These are phyloP conservation scores for Karalla daura DNA, from an alignment of 2,797 vertebrate species.

Conservation along the genomic window DNA sequence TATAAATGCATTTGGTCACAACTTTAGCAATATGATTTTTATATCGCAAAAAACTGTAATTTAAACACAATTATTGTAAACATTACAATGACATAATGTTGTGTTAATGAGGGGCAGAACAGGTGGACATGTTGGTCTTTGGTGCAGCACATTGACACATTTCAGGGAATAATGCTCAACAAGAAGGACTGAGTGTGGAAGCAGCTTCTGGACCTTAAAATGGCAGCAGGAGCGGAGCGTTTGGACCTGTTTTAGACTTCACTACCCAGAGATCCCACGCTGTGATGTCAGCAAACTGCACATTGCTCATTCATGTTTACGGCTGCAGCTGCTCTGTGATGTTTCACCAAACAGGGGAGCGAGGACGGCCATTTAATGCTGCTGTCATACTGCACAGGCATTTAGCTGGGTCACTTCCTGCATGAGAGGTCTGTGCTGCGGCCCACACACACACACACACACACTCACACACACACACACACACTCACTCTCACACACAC, in stretches of 20 bases:
- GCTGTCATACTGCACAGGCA: background rate
- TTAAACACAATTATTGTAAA: too few relatives aligned
- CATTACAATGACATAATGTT: too few relatives aligned
- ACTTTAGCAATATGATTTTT: too few relatives aligned
- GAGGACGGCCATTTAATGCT: background rate
- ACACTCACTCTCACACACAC: too few relatives aligned
- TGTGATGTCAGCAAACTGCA: background rate
- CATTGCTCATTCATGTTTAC: background rate
- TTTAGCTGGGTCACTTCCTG: slow-evolving; percentile 10
- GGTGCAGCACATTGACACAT: background rate
- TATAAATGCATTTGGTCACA: too few relatives aligned
- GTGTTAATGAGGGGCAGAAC: too few relatives aligned
- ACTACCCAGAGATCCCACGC: too few relatives aligned
- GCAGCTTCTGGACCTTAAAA: background rate
- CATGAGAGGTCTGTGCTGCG: too few relatives aligned
- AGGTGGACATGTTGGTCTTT: too few relatives aligned
- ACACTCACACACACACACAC: background rate
- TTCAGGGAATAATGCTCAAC: background rate
- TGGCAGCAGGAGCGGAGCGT: background rate
- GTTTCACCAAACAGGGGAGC: background rate
- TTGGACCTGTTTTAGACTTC: too few relatives aligned
- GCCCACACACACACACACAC: background rate
- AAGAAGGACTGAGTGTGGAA: background rate
- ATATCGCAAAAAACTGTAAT: too few relatives aligned
- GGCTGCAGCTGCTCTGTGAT: background rate